Evolutionary conservation across 2,797 vertebrate genomes (phyloP), one percentile per base, ranked within the genome.

Genomic region (Zalophus californianus): DNA sequence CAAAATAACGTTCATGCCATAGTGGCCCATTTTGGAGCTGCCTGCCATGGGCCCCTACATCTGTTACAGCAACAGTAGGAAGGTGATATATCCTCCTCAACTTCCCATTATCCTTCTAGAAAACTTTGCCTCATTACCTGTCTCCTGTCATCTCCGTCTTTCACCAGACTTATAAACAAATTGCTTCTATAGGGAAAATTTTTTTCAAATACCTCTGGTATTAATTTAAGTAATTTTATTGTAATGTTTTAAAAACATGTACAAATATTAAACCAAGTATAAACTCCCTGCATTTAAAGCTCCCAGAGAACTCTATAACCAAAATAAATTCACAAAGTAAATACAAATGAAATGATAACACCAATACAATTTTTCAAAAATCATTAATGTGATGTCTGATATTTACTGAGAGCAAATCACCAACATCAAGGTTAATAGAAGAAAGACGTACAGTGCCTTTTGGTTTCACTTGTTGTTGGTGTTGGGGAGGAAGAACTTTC

Each of bases 271-370:
- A 90, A 93, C 75, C 78, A 54, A 54, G 35, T 82, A 75, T 60
- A 91, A 93, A 75, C 11, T 75, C 38, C 18, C 52, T 64, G n/a
- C 60, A 13, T 20, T 72, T 83, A 72, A 9, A 78, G 35, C 15
- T 52, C n/a, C 54, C 18, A 66, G 52, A 66, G 13, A 86, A 70
- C 48, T 90, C 77, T 58, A 90, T 10, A 66, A 60, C 54, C 38
- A 87, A 79, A 94, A 68, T 78, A 84, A 92, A 50, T 12, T 78
- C 52, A 73, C 38, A 82, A 83, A 75, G 72, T n/a, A 94, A 93
- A 35, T 48, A 50, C 29, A 27, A 90, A 89, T 68, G 52, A 82
- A 90, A 44, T 15, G 83, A 54, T 10, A 73, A 41, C 52, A 75
- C 25, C 29, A 78, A 44, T 16, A 82, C 4, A 20, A 41, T 29